Evolutionary conservation across 2,113 vertebrate species (phyloP).

Genomic region (Petroica traversi): DNA sequence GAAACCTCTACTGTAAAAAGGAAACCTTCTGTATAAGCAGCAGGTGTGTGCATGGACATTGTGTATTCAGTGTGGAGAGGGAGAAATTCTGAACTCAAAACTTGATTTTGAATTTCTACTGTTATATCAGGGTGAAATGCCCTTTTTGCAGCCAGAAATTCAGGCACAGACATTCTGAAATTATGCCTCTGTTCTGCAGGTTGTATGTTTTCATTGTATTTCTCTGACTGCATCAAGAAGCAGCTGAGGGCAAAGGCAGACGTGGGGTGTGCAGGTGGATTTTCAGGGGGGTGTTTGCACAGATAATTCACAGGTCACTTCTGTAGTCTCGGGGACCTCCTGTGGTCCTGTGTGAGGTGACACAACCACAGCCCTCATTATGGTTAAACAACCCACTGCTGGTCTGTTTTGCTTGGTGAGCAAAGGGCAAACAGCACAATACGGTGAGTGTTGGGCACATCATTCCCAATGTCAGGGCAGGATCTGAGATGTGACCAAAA

Average conservation of each 20-base stretch:
- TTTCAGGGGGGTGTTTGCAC: not conserved
- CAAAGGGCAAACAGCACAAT: not conserved
- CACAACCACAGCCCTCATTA: not conserved
- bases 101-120: not conserved
- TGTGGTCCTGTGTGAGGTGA: not conserved
- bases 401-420: not conserved
- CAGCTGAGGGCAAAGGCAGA: not conserved
- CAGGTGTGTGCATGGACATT: not conserved
- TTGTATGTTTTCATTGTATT: not conserved
- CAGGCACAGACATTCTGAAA: not conserved
- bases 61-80: not conserved
- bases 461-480: rapidly evolving
- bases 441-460: rapidly evolving
- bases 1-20: not conserved
- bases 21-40: not conserved
- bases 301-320: not conserved
- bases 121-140: not conserved
- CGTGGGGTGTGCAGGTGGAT: not conserved
- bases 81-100: not conserved
- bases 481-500: not conserved
- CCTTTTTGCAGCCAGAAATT: not conserved
- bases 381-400: not conserved
- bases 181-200: not conserved
- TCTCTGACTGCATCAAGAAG: not conserved
- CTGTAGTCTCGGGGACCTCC: not conserved